phyloP scores from a whole-genome alignment of 2,888 invertebrate genomes.

The Ennomos quercinarius region DNA sequence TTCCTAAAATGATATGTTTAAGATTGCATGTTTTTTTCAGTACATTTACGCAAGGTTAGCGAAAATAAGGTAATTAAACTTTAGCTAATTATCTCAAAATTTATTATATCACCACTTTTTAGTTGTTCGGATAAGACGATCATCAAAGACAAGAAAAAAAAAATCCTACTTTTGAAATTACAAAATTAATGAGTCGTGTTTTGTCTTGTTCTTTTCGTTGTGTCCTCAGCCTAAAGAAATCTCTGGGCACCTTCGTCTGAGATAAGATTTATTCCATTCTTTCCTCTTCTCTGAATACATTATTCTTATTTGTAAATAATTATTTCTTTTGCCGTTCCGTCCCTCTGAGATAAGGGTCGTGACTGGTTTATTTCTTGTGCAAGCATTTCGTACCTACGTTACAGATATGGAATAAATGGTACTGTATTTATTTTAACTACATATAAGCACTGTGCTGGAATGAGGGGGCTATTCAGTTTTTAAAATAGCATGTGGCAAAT shows the following conservation, averaged over 20 bases:
- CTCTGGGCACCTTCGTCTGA: constrained; percentile 53
- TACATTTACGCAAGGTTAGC: too few relatives aligned
- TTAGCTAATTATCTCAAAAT: too few relatives aligned
- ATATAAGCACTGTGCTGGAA: too few relatives aligned
- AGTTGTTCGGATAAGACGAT: too few relatives aligned
- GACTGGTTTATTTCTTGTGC: constrained; percentile 46
- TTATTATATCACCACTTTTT: too few relatives aligned
- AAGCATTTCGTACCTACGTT: constrained; percentile 19
- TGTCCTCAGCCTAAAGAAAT: constrained; percentile 48
- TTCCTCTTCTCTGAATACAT: constrained; percentile 63
- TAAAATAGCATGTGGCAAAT: too few relatives aligned
- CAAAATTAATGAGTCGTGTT: not conserved
- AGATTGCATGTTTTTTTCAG: too few relatives aligned
- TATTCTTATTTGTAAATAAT: constrained; percentile 71
- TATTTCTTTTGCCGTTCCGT: constrained; percentile 50
- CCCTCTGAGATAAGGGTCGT: constrained; percentile 49
- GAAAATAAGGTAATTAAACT: too few relatives aligned
- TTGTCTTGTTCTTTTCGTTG: constrained; percentile 15
- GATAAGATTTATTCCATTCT: constrained; percentile 62
- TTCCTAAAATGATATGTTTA: too few relatives aligned
- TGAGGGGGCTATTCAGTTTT: too few relatives aligned
- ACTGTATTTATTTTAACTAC: not conserved
- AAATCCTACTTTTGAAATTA: too few relatives aligned
- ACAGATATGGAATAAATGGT: not conserved
- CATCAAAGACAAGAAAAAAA: too few relatives aligned